These are phyloP conservation scores for Astur gentilis DNA, from an alignment of 2,113 vertebrate species.

Conservation along the genomic window DNA sequence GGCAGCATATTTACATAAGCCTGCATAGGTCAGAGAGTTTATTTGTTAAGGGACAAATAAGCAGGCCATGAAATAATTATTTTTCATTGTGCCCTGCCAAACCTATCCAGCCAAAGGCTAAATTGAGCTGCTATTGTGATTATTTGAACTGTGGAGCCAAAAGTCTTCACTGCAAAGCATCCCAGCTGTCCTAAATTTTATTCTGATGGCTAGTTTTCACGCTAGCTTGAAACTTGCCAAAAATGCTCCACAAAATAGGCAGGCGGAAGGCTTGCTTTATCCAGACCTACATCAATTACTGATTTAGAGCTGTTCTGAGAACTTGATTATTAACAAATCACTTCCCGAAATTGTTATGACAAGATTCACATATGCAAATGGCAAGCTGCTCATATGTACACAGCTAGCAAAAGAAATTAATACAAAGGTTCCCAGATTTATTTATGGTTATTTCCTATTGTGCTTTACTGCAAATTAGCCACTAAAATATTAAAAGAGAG, in stretches of 20 bases:
- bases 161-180: slow-evolving; percentile 78
- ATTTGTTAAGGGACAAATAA: slow-evolving; percentile 81
- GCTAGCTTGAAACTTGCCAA: slow-evolving; percentile 74
- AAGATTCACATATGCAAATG: slow-evolving; percentile 75
- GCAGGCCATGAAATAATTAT: slow-evolving; percentile 87
- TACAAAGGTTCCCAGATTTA: slow-evolving; percentile 63
- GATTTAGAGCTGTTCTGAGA: slow-evolving; percentile 74
- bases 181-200: slow-evolving; percentile 83
- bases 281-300: slow-evolving; percentile 73
- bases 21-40: slow-evolving; percentile 74
- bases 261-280: slow-evolving; percentile 67
- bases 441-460: slow-evolving; percentile 58
- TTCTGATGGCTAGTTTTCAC: slow-evolving; percentile 82
- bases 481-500: neutral
- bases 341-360: slow-evolving; percentile 72
- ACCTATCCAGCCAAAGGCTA: slow-evolving; percentile 81
- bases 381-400: slow-evolving; percentile 65
- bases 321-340: slow-evolving; percentile 81
- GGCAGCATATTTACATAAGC: slow-evolving; percentile 74
- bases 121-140: slow-evolving; percentile 83
- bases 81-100: slow-evolving; percentile 84
- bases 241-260: slow-evolving; percentile 69
- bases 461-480: slow-evolving; percentile 51
- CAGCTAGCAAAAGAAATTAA: slow-evolving; percentile 63
- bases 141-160: slow-evolving; percentile 80